phyloP scores from a whole-genome alignment of 1,140 invertebrate species.

The Ganaspis sp. region DNA sequence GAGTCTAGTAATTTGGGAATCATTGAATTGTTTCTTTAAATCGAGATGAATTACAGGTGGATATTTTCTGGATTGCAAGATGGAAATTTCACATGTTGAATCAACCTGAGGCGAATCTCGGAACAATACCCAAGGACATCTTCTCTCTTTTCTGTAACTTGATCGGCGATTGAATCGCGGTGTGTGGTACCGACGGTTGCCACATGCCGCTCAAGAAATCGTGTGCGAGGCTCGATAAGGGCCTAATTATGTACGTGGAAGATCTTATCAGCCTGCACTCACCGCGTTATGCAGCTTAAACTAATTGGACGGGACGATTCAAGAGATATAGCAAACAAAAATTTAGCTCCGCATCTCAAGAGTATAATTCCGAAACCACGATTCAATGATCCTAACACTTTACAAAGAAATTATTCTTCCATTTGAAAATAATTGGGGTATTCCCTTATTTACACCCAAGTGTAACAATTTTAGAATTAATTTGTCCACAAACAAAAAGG shows the following conservation, averaged over 20 bases:
- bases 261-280: slow-evolving; percentile 55
- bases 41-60: too few species aligned
- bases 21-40: too few species aligned
- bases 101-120: neutral
- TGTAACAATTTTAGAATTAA: too few species aligned
- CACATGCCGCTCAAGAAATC: slow-evolving; percentile 51
- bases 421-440: slow-evolving; percentile 24
- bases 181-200: slow-evolving; percentile 55
- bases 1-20: too few species aligned
- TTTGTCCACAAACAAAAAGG: too few species aligned
- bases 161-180: slow-evolving; percentile 39
- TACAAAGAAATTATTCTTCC: slow-evolving; percentile 31
- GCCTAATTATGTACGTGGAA: slow-evolving; percentile 59
- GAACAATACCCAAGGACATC: slow-evolving; percentile 28
- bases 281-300: slow-evolving; percentile 54
- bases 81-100: too few species aligned
- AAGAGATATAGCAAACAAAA: slow-evolving; percentile 34
- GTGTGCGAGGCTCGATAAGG: slow-evolving; percentile 56
- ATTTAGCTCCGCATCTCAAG: neutral
- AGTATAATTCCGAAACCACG: neutral
- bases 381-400: neutral
- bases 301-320: slow-evolving; percentile 58
- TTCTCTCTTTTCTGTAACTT: slow-evolving; percentile 27
- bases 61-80: too few species aligned
- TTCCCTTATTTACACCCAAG: too few species aligned